These are phyloP conservation scores for Leptopilina boulardi DNA, from an alignment of 1,140 invertebrate genomes.

Conservation along the genomic window DNA sequence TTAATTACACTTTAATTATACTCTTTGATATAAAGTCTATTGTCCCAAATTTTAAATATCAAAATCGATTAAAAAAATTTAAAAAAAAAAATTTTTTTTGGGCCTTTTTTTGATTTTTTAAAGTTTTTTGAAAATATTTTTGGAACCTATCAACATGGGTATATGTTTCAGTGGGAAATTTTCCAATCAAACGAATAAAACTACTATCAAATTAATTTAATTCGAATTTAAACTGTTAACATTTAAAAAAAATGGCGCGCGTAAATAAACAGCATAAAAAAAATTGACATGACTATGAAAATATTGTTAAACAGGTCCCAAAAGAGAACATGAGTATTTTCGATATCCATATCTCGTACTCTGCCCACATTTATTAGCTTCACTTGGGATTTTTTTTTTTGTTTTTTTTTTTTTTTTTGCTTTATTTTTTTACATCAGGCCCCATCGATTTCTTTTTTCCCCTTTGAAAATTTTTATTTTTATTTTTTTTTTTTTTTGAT, in stretches of 20 bases:
- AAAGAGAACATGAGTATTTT: background rate
- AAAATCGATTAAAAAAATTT: too few species aligned
- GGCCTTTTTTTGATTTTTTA: too few species aligned
- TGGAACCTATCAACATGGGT: background rate
- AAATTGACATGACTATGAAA: background rate
- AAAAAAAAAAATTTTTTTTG: too few species aligned
- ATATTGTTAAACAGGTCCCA: background rate
- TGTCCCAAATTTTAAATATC: too few species aligned
- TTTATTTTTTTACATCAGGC: background rate
- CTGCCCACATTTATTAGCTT: conserved; percentile 24
- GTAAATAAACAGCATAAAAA: too few species aligned
- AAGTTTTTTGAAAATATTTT: too few species aligned
- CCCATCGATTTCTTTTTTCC: conserved; percentile 44
- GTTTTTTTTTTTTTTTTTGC: background rate
- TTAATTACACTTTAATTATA: too few species aligned
- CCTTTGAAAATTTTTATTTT: conserved; percentile 46
- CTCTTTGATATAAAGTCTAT: too few species aligned
- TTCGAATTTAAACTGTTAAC: background rate
- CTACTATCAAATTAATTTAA: background rate
- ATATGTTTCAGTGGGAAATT: background rate
- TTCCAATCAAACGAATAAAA: background rate
- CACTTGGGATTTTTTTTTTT: background rate
- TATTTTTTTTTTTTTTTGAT: conserved; percentile 37
- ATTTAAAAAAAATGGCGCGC: background rate
- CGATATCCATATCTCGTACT: conserved; percentile 18